Base-by-base conservation (phyloP, 1,140 invertebrate genomes). In the Brachionus koreanus region DNA sequence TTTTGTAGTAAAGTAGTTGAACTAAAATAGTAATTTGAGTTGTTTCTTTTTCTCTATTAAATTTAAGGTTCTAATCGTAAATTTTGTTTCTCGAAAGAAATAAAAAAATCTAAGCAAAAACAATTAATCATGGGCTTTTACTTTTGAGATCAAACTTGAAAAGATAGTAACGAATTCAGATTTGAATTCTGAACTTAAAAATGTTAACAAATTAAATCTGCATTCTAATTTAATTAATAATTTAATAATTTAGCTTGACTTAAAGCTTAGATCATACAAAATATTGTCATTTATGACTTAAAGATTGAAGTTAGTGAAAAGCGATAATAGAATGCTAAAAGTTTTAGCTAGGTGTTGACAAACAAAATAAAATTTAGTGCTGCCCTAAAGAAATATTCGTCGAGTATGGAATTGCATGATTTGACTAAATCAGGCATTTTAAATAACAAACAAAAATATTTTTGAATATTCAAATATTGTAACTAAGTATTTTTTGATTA, bases 401-500 rank as follows among this genome's bases (percentile, higher is more conserved):
- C 35, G 16, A 69, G 35, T 37, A 69, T 19, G 37, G 35, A 39
- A 69, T 69, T 69, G 65, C 65, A 69, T 69, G 65, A 69, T 69
- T 39, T 65, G 33, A 25, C 29, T n/a, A 39, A 37, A 69, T 39
- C 29, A 37, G 35, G 35, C 33, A 19, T 12, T 69, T 19, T 37
- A 3, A 16, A 69, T 39, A 39, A 69, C 65, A 69, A 69, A 39
- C 33, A 69, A 69, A 39, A 69, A 37, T 19, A 19, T 65, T 65
- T 65, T 65, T 65, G 63, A 65, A 65, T 65, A 69, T 37, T 37
- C 13, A 39, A 69, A 69, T 39, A 69, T 69, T 39, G 65, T 69
- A 69, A 69, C 65, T 39, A 69, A 69, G 65, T 69, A 39, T 42
- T 69, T n/a, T 12, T 69, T 37, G 16, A 39, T 69, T 69, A 39